Evolutionary conservation across 2,113 vertebrate genomes (phyloP).

Genomic region (Oreochromis niloticus): DNA sequence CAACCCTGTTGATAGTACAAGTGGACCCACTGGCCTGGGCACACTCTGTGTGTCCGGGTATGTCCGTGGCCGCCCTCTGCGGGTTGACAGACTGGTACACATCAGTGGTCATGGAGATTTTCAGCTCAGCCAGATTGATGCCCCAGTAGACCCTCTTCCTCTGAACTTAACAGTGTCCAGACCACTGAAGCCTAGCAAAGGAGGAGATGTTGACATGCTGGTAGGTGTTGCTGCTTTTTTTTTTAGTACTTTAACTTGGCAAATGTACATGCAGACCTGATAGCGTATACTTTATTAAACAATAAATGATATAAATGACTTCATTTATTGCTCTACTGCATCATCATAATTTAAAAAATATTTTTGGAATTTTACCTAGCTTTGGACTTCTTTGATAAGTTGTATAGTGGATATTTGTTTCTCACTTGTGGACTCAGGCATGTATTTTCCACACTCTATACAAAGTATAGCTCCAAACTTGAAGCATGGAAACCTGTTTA

Average conservation of each 20-base stretch:
- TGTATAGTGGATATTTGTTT: not conserved
- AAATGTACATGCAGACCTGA: not conserved
- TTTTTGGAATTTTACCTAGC: accelerated
- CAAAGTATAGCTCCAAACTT: not conserved
- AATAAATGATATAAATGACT: not conserved
- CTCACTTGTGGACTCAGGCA: not conserved
- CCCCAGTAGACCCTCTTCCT: slow-evolving; percentile 81
- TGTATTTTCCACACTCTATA: not conserved
- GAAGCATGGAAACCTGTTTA: not conserved
- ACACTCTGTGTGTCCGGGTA: slow-evolving; percentile 91
- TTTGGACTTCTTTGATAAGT: not conserved
- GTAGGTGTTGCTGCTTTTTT: slow-evolving; percentile 42
- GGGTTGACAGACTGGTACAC: slow-evolving; percentile 86
- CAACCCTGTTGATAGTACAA: slow-evolving; percentile 5
- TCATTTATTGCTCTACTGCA: not conserved
- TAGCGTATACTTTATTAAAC: not conserved
- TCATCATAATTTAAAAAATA: accelerated
- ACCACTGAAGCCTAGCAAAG: slow-evolving; percentile 63
- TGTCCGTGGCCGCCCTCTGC: slow-evolving; percentile 79
- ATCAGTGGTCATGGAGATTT: slow-evolving; percentile 92
- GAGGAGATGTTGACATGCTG: slow-evolving; percentile 73
- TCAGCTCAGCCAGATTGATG: slow-evolving; percentile 90
- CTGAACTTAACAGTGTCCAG: slow-evolving; percentile 68
- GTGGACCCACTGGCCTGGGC: slow-evolving; percentile 70
- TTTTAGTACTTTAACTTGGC: not conserved